Evolutionary conservation across 2,113 vertebrate species (phyloP), one percentile per base, ranked within the genome.

Genomic region (Antennarius striatus): DNA sequence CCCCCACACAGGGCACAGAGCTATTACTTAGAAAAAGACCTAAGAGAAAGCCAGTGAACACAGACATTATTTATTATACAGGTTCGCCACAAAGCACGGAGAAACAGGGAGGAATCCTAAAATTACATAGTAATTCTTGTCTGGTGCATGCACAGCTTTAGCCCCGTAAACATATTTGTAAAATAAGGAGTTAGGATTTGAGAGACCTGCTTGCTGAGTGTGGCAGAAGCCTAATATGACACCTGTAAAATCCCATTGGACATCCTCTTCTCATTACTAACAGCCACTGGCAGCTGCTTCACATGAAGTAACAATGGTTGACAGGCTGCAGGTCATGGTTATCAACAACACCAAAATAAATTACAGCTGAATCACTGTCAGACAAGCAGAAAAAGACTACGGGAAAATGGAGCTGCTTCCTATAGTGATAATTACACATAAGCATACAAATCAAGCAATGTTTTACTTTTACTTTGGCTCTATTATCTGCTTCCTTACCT

Each of bases 201-300:
- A 36, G 58, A 11, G 57, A 52, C n/a, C 54, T 32, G 17, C 48
- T 64, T 46, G 45, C 40, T 51, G 50, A 49, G 43, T 45, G 65
- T 36, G 10, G 58, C 46, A 39, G 40, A 59, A 5, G 47, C 54
- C 50, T 32, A 71, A 60, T 63, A 61, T 63, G 83, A 71, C 75
- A 85, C 82, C 80, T 84, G 85, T 71, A 85, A 83, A 85, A 84
- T 81, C 72, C 57, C 40, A 52, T 82, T 45, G 13, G 69, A 77
- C 75, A 56, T 57, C 29, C 53, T 55, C 16, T 56, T 77, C 60
- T 77, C 47, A 56, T 67, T 58, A 55, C 73, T 64, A 83, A 78
- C 69, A 63, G 58, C 66, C 73, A 57, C 62, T 40, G 86, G 70
- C 87, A 88, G 78, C 85, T 83, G 83, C 64, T 82, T 71, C 62